A percentile compares a stretch with the other conserved stretches of the same genome.
These are phyloP conservation scores for Pseudolaguvia tuberculata DNA, from an alignment of 2,113 vertebrate species.

Conservation along the genomic window DNA sequence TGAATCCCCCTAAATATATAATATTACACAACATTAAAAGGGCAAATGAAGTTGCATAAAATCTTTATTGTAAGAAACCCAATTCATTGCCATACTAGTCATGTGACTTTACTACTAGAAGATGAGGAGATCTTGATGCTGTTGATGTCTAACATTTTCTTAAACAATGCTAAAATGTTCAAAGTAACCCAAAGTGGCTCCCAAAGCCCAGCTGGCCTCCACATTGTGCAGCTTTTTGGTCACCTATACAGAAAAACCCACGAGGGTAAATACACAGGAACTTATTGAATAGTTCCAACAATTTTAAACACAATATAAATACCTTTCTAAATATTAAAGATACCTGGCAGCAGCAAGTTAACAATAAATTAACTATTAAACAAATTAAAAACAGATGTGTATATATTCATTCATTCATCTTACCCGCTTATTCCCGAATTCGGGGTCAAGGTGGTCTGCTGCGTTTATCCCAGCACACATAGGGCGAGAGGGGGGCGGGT, in stretches of 20 bases:
- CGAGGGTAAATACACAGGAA: background rate
- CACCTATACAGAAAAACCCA: constrained; percentile 64
- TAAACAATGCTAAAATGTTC: constrained; percentile 75
- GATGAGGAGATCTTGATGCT: no score
- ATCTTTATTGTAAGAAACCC: background rate
- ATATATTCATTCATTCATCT: no score
- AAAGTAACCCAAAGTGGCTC: constrained; percentile 82
- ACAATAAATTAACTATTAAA: no score
- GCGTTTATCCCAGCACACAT: no score
- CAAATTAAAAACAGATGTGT: no score
- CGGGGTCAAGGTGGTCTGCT: no score
- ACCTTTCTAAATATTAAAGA: no score
- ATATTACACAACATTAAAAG: background rate
- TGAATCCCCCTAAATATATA: background rate
- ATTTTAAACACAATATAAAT: no score
- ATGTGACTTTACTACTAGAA: background rate
- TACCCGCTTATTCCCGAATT: no score
- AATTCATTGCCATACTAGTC: background rate
- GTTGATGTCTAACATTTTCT: constrained; percentile 20
- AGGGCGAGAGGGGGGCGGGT: no score
- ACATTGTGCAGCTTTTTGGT: constrained; percentile 91
- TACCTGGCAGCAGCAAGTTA: no score
- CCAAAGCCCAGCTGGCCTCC: constrained; percentile 94
- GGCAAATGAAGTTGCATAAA: background rate
- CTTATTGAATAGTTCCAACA: no score